Evolutionary conservation across 2,113 vertebrate species (phyloP), one percentile per base, ranked within the genome.

Genomic region (Microcebus ravelobensis): DNA sequence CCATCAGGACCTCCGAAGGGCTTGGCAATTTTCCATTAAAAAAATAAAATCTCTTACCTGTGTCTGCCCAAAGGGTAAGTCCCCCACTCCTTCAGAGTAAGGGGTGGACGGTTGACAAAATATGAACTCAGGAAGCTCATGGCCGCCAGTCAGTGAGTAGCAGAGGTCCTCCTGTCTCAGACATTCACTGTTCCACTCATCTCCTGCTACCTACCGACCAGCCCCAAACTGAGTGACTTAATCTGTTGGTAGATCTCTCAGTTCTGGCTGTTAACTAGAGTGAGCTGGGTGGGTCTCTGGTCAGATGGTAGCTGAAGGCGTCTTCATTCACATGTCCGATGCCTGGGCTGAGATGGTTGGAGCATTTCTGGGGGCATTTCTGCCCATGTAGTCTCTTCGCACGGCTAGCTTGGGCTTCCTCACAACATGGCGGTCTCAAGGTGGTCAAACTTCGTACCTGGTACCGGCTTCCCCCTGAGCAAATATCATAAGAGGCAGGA

Each of bases 381-480:
- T 14, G 1, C 23, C 48, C 15, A 1, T 2, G 15, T 13, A 2
- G 25, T 67, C 87, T 36, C 20, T 81, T 11, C 34, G 5, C 9
- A 0, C 2, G 39, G 23, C 6, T 0, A 15, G 15, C 59, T 27
- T 2, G 31, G 89, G 57, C 67, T 48, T 92, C 79, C 34, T 79
- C 25, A 12, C 0, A 0, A 55, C 59, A 8, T 21, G 42, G 95
- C 0, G 0, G 42, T 6, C 61, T 70, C 3, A 20, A n/a, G 42
- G 34, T 9, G 10, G 13, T 13, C 15, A 9, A 63, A 36, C 36
- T 29, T 31, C 52, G 59, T 7, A 23, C 0, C 0, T 4, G 23
- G 65, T 14, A 12, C n/a, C 8, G 45, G 82, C 13, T 34, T 73
- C 15, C 36, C 65, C 71, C 21, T 17, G 14, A 55, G n/a, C 80